Evolutionary conservation across 2,888 invertebrate species (phyloP).

Genomic region (Oligia fasciuncula): DNA sequence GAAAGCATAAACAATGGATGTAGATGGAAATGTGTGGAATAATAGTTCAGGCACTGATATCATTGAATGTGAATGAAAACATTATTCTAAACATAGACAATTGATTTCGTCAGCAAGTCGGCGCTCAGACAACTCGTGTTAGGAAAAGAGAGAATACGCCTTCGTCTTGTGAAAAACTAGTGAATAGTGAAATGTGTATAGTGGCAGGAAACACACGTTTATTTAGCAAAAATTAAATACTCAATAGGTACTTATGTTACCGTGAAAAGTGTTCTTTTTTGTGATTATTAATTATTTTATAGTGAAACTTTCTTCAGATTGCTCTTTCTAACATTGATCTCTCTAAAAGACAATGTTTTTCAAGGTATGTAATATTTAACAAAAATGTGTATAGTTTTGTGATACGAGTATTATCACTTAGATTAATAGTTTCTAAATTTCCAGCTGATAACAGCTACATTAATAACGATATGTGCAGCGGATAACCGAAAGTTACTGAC

Average conservation of each 20-base stretch:
- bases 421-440: conserved; percentile 26
- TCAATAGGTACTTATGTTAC: not conserved
- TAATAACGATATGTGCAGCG: conserved; percentile 35
- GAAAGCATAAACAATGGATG: conserved; percentile 69
- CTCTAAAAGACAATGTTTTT: conserved; percentile 21
- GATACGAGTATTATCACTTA: not conserved
- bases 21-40: conserved; percentile 64
- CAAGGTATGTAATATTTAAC: conserved; percentile 29
- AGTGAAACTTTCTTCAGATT: conserved; percentile 4
- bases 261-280: not conserved
- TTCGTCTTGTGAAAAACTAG: conserved; percentile 28
- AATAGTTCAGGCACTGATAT: conserved; percentile 70
- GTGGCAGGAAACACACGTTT: not conserved
- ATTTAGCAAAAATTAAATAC: not conserved
- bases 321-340: not conserved
- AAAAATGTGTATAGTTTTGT: not conserved
- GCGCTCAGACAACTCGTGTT: conserved; percentile 50
- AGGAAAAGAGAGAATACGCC: conserved; percentile 59
- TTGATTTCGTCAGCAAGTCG: conserved; percentile 26
- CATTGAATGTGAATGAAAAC: conserved; percentile 66
- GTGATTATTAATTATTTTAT: conserved; percentile 4
- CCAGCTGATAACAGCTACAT: conserved; percentile 37
- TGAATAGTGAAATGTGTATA: conserved; percentile 1
- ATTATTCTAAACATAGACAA: conserved; percentile 49
- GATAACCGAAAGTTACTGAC: conserved; percentile 2